Conservation (phyloP, 1,140 invertebrate genomes). For the Batillaria attramentaria region DNA sequence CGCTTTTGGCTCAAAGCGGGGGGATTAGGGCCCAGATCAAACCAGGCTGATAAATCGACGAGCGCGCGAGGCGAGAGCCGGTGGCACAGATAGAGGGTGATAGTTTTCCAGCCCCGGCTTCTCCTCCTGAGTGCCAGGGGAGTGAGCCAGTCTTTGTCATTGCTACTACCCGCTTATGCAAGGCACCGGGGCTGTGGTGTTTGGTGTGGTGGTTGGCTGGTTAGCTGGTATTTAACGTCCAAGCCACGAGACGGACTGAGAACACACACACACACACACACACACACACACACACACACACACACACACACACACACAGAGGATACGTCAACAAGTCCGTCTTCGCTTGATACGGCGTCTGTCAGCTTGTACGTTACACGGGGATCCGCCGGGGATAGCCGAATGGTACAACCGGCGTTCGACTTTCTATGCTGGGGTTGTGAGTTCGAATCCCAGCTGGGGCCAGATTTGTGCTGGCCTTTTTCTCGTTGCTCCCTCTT, state of each 20-base stretch:
- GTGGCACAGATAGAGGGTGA: not conserved
- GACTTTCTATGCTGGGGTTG: too few species aligned
- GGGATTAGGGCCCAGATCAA: not conserved
- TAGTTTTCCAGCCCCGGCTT: not conserved
- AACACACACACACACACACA: slow-evolving; percentile 18
- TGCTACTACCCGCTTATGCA: too few species aligned
- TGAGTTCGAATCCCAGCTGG: too few species aligned
- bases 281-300: not conserved
- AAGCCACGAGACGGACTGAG: not conserved
- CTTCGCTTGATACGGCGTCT: too few species aligned
- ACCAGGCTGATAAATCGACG: slow-evolving; percentile 10
- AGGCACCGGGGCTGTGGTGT: not conserved
- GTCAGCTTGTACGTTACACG: too few species aligned
- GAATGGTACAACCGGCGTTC: too few species aligned
- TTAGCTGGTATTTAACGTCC: not conserved
- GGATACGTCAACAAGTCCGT: too few species aligned
- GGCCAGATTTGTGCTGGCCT: too few species aligned
- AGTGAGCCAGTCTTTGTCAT: too few species aligned
- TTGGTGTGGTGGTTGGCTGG: not conserved
- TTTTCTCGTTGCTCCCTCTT: too few species aligned
- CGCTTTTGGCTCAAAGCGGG: not conserved
- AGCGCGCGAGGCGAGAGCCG: not conserved
- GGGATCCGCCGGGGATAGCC: too few species aligned
- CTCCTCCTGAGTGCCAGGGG: not conserved
- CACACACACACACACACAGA: not conserved